Evolutionary conservation across 2,797 vertebrate genomes (phyloP).

Genomic region (Hylomyscus alleni): DNA sequence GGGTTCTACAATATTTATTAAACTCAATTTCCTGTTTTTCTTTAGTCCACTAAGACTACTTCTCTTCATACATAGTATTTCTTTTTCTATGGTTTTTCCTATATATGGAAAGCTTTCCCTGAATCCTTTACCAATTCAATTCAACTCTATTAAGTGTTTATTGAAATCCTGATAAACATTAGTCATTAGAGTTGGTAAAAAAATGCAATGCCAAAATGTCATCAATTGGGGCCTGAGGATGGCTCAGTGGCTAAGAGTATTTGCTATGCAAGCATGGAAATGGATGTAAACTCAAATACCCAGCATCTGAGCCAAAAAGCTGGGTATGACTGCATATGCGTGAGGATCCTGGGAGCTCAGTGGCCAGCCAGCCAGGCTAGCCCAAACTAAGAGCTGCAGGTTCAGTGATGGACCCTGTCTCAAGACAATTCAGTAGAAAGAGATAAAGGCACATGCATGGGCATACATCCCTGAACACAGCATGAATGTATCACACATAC

Average conservation of each 20-base stretch:
- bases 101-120: conserved; percentile 9
- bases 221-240: not conserved
- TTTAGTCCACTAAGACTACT: conserved; percentile 11
- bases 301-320: not conserved
- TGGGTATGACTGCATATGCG: not conserved
- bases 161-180: conserved; percentile 41
- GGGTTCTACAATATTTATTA: conserved; percentile 22
- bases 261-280: not conserved
- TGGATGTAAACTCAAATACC: not conserved
- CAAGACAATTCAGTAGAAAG: not conserved
- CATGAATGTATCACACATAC: not conserved
- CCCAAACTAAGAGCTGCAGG: not conserved
- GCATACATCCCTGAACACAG: not conserved
- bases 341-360: not conserved
- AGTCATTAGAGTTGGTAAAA: conserved; percentile 34
- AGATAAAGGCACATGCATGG: not conserved
- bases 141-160: conserved; percentile 53
- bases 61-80: not conserved
- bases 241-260: not conserved
- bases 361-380: not conserved
- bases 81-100: conserved; percentile 38
- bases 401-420: not conserved
- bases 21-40: conserved; percentile 26
- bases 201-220: conserved; percentile 39
- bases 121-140: conserved; percentile 27